Percentiles rank a stretch among this genome's conserved stretches.
These are phyloP conservation scores for Lampris megalopsis DNA, from an alignment of 2,113 vertebrate species.

Conservation along the genomic window DNA sequence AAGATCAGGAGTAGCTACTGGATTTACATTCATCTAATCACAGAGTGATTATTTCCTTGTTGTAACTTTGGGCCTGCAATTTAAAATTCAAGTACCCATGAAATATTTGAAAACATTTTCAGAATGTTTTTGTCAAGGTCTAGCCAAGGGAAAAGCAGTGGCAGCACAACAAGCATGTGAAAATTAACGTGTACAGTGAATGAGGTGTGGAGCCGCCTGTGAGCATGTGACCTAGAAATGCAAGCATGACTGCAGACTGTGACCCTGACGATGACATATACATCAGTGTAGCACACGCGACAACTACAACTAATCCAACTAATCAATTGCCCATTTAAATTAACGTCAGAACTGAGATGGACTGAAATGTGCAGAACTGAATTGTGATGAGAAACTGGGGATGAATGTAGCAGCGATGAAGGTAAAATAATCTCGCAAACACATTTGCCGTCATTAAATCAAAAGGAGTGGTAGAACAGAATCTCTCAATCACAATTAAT, in stretches of 20 bases:
- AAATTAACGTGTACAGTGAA: conserved; percentile 6
- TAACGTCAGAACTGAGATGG: neutral
- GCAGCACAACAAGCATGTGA: conserved; percentile 43
- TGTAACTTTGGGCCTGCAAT: conserved; percentile 77
- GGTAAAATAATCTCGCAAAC: conserved; percentile 3
- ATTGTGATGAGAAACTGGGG: conserved; percentile 7
- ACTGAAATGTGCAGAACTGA: neutral
- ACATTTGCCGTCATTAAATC: conserved; percentile 15
- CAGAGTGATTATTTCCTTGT: conserved; percentile 69
- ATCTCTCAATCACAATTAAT: neutral
- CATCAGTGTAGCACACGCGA: too few species aligned
- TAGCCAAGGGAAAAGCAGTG: conserved; percentile 53
- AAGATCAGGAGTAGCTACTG: conserved; percentile 75
- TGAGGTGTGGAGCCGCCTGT: conserved; percentile 34
- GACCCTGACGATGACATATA: neutral
- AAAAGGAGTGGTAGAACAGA: conserved; percentile 7
- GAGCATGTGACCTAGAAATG: conserved; percentile 27
- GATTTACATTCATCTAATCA: conserved; percentile 73
- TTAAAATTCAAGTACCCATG: conserved; percentile 78
- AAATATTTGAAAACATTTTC: conserved; percentile 38
- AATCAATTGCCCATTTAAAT: neutral
- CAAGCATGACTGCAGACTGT: conserved; percentile 3
- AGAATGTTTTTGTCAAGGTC: conserved; percentile 29
- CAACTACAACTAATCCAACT: too few species aligned
- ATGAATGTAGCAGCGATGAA: conserved; percentile 23